Base-by-base conservation (phyloP, 2,888 invertebrate species). In the Protula sp. region DNA sequence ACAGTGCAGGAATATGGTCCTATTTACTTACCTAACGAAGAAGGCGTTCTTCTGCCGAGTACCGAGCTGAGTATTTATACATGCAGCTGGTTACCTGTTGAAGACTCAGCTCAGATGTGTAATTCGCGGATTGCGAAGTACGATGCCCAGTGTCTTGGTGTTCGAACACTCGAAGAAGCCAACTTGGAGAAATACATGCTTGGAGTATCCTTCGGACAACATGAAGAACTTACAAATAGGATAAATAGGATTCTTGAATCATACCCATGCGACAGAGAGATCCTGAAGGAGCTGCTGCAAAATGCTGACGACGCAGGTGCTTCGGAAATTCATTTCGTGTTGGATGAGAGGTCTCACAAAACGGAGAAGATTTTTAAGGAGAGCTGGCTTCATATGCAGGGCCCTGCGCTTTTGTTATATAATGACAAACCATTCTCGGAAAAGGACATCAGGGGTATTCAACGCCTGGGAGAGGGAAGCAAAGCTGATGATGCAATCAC, bases 291-390 rank as follows among this genome's bases (percentile, higher is more conserved):
- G 66, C 63, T 76, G 28, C 31, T 76, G 1, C 76, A 76, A 60
- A 76, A 76, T 67, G 74, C 76, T 22, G 76, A 76, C 57, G 75
- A 76, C 62, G 74, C 75, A 14, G 65, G 65, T 5, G 74, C 74
- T 4, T 68, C 71, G 3, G 72, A 72, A 61, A 63, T 75, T n/a
- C 67, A 70, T 54, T 73, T 76, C 54, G 70, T 76, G 14, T 67
- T 67, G 51, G 75, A 76, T 54, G 62, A 59, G 19, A 62, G 68
- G n/a, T 31, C 22, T 3, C 68, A 72, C 55, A 38, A 59, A 9
- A 64, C 53, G 22, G 58, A 65, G 2, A 58, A 58, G 9, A 59
- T 72, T 14, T 67, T 73, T 58, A 58, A 55, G 9, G 66, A 64
- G 3, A 30, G 51, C 28, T 64, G 66, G 62, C 58, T 58, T 26